Percentiles rank a stretch among this genome's conserved stretches.
phyloP scores from a whole-genome alignment of 1,140 invertebrate genomes.

The Drosophila punjabiensis region DNA sequence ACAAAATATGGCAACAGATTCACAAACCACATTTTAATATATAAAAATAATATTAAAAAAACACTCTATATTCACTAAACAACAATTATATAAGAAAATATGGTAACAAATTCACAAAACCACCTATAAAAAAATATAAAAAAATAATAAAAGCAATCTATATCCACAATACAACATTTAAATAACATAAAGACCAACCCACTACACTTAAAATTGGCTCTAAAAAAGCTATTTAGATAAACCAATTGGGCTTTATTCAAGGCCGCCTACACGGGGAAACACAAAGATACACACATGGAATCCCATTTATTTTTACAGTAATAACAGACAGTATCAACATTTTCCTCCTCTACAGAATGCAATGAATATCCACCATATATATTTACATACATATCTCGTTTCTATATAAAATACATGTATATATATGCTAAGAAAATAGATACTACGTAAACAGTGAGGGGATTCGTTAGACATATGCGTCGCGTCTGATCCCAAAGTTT shows the following conservation, averaged over 20 bases:
- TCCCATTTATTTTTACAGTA: slow-evolving; percentile 11
- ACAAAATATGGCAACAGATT: too few species aligned
- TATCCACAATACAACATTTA: not conserved
- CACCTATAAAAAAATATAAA: not conserved
- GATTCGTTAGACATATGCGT: slow-evolving; percentile 37
- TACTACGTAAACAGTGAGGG: slow-evolving; percentile 8
- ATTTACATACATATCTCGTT: not conserved
- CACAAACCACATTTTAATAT: too few species aligned
- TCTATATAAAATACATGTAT: not conserved
- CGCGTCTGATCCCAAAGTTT: slow-evolving; percentile 43
- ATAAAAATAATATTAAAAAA: too few species aligned
- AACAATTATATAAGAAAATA: not conserved
- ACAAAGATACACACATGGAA: not conserved
- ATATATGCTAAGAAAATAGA: slow-evolving; percentile 40
- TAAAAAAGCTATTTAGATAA: slow-evolving; percentile 27
- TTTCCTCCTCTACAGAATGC: slow-evolving; percentile 11
- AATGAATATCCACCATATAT: slow-evolving; percentile 22
- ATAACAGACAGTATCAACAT: slow-evolving; percentile 44
- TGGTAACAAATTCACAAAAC: not conserved
- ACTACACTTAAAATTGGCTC: slow-evolving; percentile 8
- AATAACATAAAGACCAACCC: not conserved
- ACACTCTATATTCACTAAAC: too few species aligned
- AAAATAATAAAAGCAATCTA: not conserved
- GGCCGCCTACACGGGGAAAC: not conserved
- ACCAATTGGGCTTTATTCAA: slow-evolving; percentile 20